Conservation (phyloP, 2,113 vertebrate species). For the Anhinga rufa region DNA sequence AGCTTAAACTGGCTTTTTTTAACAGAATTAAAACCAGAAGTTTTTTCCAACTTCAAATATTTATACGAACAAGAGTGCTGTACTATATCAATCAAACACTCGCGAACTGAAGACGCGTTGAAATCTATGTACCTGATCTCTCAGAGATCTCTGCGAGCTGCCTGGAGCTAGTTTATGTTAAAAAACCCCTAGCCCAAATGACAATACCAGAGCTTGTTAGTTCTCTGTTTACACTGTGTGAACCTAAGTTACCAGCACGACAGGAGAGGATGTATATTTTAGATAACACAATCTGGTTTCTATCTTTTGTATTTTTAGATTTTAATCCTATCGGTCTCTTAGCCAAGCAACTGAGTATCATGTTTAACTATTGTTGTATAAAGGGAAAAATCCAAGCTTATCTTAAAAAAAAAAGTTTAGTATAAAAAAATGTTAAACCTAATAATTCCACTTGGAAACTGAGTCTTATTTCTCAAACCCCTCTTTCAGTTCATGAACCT, state of each 20-base stretch:
- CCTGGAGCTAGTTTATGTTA: slow-evolving; percentile 14
- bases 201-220: slow-evolving; percentile 28
- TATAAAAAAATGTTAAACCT: not conserved
- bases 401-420: not conserved
- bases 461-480: not conserved
- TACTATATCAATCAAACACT: slow-evolving; percentile 62
- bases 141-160: not conserved
- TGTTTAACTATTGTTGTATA: slow-evolving; percentile 18
- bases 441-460: not conserved
- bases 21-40: slow-evolving; percentile 67
- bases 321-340: slow-evolving; percentile 52
- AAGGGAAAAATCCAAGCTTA: not conserved
- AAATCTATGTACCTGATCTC: slow-evolving; percentile 11
- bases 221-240: slow-evolving; percentile 27
- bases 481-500: not conserved
- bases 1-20: slow-evolving; percentile 24
- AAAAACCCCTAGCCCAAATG: not conserved
- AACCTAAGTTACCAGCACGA: slow-evolving; percentile 52
- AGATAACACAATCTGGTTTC: slow-evolving; percentile 71
- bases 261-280: slow-evolving; percentile 73
- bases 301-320: slow-evolving; percentile 59
- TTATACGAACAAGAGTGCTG: slow-evolving; percentile 70
- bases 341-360: slow-evolving; percentile 37
- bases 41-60: slow-evolving; percentile 75
- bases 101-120: not conserved